Base-by-base conservation (phyloP, 2,888 invertebrate genomes). In the Cephus pygmeus region DNA sequence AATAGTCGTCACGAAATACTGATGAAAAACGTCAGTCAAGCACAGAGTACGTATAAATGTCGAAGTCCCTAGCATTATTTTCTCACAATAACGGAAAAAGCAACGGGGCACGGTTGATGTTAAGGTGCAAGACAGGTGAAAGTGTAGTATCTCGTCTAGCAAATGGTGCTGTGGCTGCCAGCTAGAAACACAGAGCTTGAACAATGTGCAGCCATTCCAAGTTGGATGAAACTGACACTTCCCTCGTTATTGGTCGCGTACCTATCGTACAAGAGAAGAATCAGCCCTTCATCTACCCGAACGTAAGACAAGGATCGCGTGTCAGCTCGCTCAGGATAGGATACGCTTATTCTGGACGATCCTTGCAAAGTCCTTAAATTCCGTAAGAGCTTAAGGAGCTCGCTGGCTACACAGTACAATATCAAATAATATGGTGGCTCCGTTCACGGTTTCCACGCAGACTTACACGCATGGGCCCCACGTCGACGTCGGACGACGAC, bases 341-440 rank as follows among this genome's bases (percentile, higher is more conserved):
- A 23, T 56, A 56, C 56, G 23, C 56, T 23, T 56, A 23, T 56
- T 23, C 35, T 12, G 35, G 12, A 68, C 75, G 75, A 34, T 30
- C 68, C 68, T 75, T 34, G 34, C 56, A 68, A 11, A 40, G 6
- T 69, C 68, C 33, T 30, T 30, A 40, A 68, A 36, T 73, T 73
- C 69, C 69, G 71, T 76, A 81, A 23, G 56, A 56, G 23, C 56
- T 56, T 56, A 56, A 81, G 69, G 79, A 69, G 77, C 77, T 79
- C 79, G 78, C 73, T 79, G 81, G 83, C 77, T 82, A 80, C 82
- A 82, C 82, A 79, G 82, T 84, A 82, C 80, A 85, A 86, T 85
- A 86, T 84, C 82, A 85, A 85, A 87, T 88, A 87, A 88, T 87
- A 88, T 88, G 87, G 88, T 88, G 87, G 88, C 87, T 86, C 86